phyloP scores from a whole-genome alignment of 2,888 invertebrate genomes.

The Morinoia aosen region DNA sequence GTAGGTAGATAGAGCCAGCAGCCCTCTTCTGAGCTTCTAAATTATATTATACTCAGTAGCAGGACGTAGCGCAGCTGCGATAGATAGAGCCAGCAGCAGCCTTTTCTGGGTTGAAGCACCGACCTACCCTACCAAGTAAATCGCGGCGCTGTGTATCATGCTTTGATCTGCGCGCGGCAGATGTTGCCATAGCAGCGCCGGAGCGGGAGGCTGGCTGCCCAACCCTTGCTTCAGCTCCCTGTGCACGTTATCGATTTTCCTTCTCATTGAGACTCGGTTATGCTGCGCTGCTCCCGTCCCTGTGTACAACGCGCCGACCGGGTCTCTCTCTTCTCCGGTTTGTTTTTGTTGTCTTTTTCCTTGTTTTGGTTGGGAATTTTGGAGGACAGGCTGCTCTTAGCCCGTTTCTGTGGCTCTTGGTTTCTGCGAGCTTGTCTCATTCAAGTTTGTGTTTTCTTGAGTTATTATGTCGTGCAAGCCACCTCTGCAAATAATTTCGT shows the following conservation, averaged over 20 bases:
- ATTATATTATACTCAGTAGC: not conserved
- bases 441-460: not conserved
- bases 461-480: not conserved
- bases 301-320: slow-evolving; percentile 9
- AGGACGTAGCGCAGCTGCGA: not conserved
- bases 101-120: not conserved
- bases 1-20: not conserved
- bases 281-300: not conserved
- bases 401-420: not conserved
- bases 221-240: slow-evolving; percentile 3
- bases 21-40: not conserved
- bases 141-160: not conserved
- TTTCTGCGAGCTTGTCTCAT: not conserved
- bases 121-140: not conserved
- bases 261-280: slow-evolving; percentile 24
- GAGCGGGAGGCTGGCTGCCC: not conserved
- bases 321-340: slow-evolving; percentile 28
- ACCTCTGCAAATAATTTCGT: not conserved
- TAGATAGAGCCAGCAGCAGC: not conserved
- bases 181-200: slow-evolving; percentile 20
- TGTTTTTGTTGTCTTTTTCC: not conserved
- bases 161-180: slow-evolving; percentile 14
- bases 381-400: not conserved
- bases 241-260: slow-evolving; percentile 21
- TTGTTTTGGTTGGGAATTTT: not conserved